Conservation (phyloP, 2,888 invertebrate species). For the Chouioia cunea region DNA sequence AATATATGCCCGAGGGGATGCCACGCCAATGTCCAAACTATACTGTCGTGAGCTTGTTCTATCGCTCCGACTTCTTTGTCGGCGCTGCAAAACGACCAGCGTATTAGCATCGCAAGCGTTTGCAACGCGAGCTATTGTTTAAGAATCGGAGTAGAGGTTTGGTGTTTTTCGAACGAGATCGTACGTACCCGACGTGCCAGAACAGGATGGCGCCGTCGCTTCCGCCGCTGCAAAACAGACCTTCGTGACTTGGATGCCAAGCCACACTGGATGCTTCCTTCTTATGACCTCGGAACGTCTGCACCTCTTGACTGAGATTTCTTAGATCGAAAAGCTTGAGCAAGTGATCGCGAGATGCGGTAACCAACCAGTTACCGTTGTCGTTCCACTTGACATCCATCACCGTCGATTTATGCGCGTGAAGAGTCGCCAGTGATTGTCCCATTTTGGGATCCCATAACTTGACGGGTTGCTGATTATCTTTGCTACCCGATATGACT, state of each 20-base stretch:
- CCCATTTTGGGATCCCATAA: slow-evolving; percentile 99
- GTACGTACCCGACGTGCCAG: slow-evolving; percentile 94
- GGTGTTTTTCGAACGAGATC: slow-evolving; percentile 5
- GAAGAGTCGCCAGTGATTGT: slow-evolving; percentile 94
- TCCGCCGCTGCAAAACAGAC: slow-evolving; percentile 96
- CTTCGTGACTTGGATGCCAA: slow-evolving; percentile 99
- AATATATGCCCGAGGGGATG: slow-evolving; percentile 99
- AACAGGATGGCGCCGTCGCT: slow-evolving; percentile 98
- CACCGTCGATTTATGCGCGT: slow-evolving; percentile 99
- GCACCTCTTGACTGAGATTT: slow-evolving; percentile 94
- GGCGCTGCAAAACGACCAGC: slow-evolving; percentile 76
- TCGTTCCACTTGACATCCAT: slow-evolving; percentile 99
- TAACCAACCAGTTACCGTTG: slow-evolving; percentile 99
- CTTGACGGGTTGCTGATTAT: slow-evolving; percentile 99
- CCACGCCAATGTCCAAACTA: slow-evolving; percentile 99
- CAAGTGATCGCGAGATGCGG: slow-evolving; percentile 97
- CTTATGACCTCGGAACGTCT: slow-evolving; percentile 98
- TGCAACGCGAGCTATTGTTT: not conserved
- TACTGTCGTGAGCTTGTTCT: slow-evolving; percentile 98
- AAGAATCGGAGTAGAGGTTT: slow-evolving; percentile 7
- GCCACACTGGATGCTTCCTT: slow-evolving; percentile 97
- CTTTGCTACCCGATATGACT: slow-evolving; percentile 98
- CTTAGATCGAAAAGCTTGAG: slow-evolving; percentile 97
- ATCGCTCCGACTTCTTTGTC: slow-evolving; percentile 98
- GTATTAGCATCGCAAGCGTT: no score